Evolutionary conservation across 1,140 invertebrate species (phyloP), one percentile per base, ranked within the genome.

Genomic region (Drosophila busckii): DNA sequence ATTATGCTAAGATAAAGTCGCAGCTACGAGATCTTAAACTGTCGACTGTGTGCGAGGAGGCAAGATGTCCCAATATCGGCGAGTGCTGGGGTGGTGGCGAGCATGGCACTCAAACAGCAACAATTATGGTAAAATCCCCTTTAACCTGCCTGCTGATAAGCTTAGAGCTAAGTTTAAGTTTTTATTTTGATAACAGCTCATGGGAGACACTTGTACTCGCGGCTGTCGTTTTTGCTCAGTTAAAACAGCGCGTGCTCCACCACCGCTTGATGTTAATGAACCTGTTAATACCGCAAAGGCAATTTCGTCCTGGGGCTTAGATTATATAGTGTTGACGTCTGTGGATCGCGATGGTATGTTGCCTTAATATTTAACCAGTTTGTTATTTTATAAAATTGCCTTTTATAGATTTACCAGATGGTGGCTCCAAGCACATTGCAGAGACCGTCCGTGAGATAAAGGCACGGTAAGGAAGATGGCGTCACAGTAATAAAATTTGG

Each of bases 81-180:
- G 97, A 99, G 89, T 99, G 98, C 89, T 99, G 98, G 98, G 97
- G 97, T 60, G 98, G 95, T n/a, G 94, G 94, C 40, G 91, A 93
- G 69, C 92, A 96, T 89, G 93, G 93, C 16, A 95, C 94, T 7
- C 93, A 95, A 19, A 97, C 95, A 46, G 95, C 95, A 34, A 97
- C 95, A 32, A 96, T 96, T 58, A 97, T 97, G 95, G 94, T 96
- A 88, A 78, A 59, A 25, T 23, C 25, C 44, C 25, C 20, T 22
- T 15, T 76, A 68, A 73, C 70, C 50, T 59, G n/a, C n/a, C 9
- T 53, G 48, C 34, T 62, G 59, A 70, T 69, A 63, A n/a, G n/a
- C n/a, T n/a, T n/a, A n/a, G n/a, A n/a, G n/a, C n/a, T n/a, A n/a
- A n/a, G 41, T 23, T 26, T 25, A 42, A 32, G 3, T 5, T 17